These are phyloP conservation scores for Drosophila pachea DNA, from an alignment of 1,140 invertebrate genomes.

Conservation along the genomic window DNA sequence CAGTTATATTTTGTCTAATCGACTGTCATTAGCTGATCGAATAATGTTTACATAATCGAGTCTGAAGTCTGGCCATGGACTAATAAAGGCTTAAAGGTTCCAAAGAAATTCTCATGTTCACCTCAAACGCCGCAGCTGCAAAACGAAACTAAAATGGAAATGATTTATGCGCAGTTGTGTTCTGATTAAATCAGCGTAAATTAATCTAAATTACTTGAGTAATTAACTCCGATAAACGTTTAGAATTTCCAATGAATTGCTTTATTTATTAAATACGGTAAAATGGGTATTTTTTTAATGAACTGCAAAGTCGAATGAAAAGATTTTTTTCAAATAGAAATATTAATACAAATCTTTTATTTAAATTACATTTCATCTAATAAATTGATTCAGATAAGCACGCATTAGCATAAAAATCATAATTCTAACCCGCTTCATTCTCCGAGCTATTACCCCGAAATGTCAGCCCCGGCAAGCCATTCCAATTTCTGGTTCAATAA, in stretches of 20 bases:
- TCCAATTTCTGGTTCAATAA: conserved; percentile 12
- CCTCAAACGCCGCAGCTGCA: no score
- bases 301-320: not conserved
- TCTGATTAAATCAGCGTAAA: conserved; percentile 4
- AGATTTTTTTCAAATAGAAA: not conserved
- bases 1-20: not conserved
- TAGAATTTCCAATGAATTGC: not conserved
- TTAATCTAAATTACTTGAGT: not conserved
- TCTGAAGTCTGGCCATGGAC: no score
- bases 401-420: not conserved
- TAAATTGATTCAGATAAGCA: not conserved
- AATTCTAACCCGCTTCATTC: not conserved
- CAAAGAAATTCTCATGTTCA: no score
- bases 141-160: not conserved
- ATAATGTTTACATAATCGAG: conserved; percentile 1
- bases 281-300: not conserved
- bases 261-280: not conserved
- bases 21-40: not conserved
- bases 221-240: not conserved
- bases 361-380: not conserved
- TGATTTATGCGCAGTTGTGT: conserved; percentile 5
- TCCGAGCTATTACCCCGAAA: not conserved
- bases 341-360: not conserved
- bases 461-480: not conserved
- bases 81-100: no score